Evolutionary conservation across 1,140 invertebrate genomes (phyloP), one percentile per base, ranked within the genome.

Genomic region (Drosophila mayri): DNA sequence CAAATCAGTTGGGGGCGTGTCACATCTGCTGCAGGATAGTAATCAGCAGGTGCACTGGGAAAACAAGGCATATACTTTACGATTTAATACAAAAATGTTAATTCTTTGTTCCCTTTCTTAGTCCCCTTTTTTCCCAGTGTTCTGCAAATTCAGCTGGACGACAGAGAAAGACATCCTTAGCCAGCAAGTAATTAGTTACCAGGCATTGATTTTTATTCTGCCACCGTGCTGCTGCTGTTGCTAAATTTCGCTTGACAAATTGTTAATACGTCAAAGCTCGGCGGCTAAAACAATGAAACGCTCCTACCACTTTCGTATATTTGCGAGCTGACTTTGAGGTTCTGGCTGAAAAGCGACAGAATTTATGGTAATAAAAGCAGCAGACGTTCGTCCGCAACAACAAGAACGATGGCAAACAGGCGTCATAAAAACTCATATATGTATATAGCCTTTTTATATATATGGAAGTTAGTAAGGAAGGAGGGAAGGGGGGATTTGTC

Each of bases 241-340:
- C 63, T 79, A 90, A 88, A 88, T 88, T 88, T 80, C 65, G 73
- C 84, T 70, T 90, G 85, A 90, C 73, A 90, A 88, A 88, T 88
- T 90, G 81, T 85, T 88, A 84, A 85, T 90, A 81, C 74, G 81
- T 90, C 84, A 88, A 75, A 80, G 79, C 71, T 55, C 52, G 74
- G 67, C 49, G 55, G 41, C 66, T 68, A 63, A 65, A 76, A 67
- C 52, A 73, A 72, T 52, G 67, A 59, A 66, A 46, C 61, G 28
- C 61, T 46, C 38, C 63, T 43, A 37, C 55, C 55, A 58, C 32
- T 77, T 60, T 60, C 43, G 49, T 54, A 38, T 50, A 77, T 40
- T 65, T 35, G 41, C 20, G 43, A 76, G 37, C 52, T 11, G 44
- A 28, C 18, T 67, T 47, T 25, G 55, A 35, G 55, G 41, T 44